Conservation (phyloP, 35 echinoderm and acorn worm species). For the Heliocidaris erythrogramma region DNA sequence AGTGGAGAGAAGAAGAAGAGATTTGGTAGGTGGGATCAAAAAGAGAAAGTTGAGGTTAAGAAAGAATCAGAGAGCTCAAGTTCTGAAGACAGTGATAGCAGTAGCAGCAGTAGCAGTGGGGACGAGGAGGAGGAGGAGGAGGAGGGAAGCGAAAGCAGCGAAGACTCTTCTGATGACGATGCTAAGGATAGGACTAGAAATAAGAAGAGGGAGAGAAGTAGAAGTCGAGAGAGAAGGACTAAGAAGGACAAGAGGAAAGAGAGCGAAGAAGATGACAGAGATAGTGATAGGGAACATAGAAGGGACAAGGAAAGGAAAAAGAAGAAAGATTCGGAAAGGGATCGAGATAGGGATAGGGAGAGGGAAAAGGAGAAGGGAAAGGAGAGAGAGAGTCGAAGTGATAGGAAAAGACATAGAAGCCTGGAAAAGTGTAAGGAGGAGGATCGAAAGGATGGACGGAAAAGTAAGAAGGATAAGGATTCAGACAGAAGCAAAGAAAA, state of each 20-base stretch:
- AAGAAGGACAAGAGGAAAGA: constrained; percentile 21
- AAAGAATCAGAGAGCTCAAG: background rate
- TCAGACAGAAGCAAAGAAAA: background rate
- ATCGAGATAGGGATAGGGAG: background rate
- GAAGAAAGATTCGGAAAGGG: background rate
- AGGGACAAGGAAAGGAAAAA: constrained; percentile 9
- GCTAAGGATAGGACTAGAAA: background rate
- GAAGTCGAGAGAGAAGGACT: background rate
- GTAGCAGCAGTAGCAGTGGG: background rate
- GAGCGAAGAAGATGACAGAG: background rate
- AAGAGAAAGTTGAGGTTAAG: background rate
- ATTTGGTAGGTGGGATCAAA: constrained; percentile 36
- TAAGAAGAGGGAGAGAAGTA: constrained; percentile 24
- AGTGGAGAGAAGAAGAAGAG: constrained; percentile 11
- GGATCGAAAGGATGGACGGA: background rate
- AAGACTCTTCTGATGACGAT: background rate
- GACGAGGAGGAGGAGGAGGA: background rate
- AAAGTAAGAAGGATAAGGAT: background rate
- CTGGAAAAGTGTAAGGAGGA: background rate
- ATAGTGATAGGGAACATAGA: constrained; percentile 2
- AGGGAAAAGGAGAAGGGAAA: background rate
- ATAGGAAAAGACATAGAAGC: background rate
- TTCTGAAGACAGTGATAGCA: constrained; percentile 16
- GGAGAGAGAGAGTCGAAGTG: background rate
- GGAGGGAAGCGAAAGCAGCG: constrained; percentile 14